Evolutionary conservation across 2,113 vertebrate species (phyloP).

Genomic region (Pelodiscus sinensis): DNA sequence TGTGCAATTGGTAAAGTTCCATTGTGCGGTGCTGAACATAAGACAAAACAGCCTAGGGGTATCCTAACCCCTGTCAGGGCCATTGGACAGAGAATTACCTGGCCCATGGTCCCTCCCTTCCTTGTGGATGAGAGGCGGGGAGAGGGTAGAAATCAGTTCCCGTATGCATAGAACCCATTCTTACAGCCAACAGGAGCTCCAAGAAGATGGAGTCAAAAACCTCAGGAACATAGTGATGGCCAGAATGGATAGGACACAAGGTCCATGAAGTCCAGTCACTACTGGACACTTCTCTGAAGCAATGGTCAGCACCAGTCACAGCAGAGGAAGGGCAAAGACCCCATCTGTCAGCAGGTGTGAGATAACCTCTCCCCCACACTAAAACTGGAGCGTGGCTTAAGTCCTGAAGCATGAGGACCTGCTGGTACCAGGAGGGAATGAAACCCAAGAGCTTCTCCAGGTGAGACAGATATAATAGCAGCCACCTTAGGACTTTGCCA

Average conservation of each 20-base stretch:
- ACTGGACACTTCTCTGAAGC: neutral
- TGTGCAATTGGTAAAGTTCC: neutral
- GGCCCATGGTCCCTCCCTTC: too few relatives aligned
- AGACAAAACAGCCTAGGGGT: rapidly evolving
- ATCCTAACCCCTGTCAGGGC: neutral
- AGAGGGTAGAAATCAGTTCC: neutral
- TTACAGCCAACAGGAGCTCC: neutral
- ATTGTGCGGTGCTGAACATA: neutral
- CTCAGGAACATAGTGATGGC: neutral
- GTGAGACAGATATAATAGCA: neutral
- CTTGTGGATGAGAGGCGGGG: neutral
- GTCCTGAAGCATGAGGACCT: neutral
- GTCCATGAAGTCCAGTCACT: neutral
- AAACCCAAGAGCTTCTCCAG: neutral
- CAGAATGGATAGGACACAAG: neutral
- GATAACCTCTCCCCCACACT: neutral
- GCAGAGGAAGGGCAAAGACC: neutral
- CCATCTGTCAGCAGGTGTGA: neutral
- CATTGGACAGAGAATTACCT: neutral
- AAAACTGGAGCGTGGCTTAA: neutral
- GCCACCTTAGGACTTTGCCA: neutral
- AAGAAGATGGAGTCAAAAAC: neutral
- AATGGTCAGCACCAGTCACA: rapidly evolving
- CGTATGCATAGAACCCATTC: neutral
- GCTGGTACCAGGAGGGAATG: neutral